phyloP scores from a whole-genome alignment of 2,113 vertebrate genomes.

The Neodon shergylaensis region DNA sequence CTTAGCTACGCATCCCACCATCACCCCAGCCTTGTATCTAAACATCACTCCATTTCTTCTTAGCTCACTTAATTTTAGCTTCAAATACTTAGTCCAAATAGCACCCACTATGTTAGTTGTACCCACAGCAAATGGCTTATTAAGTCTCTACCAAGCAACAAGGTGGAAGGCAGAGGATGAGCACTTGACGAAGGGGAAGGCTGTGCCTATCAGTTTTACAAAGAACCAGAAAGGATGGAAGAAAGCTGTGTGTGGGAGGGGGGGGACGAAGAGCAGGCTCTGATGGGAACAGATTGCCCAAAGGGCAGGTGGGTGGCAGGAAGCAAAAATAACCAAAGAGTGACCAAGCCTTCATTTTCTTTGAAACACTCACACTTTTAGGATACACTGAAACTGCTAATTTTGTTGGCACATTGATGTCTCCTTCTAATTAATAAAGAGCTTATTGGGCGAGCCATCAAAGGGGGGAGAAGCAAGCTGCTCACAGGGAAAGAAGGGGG shows the following conservation, averaged over 20 bases:
- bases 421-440: slow-evolving; percentile 35
- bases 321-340: slow-evolving; percentile 53
- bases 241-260: neutral
- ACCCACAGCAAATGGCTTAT: neutral
- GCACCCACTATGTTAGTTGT: neutral
- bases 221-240: neutral
- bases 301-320: slow-evolving; percentile 62
- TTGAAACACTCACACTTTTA: slow-evolving; percentile 61
- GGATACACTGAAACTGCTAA: slow-evolving; percentile 68
- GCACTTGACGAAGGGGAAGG: neutral
- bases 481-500: slow-evolving; percentile 23
- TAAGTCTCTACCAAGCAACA: neutral
- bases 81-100: slow-evolving; percentile 36
- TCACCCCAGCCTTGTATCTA: neutral
- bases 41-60: slow-evolving; percentile 46
- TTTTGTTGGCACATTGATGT: slow-evolving; percentile 62
- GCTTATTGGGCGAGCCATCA: slow-evolving; percentile 22
- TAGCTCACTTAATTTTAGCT: slow-evolving; percentile 30
- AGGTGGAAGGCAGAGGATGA: neutral
- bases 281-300: slow-evolving; percentile 59
- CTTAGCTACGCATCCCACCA: neutral
- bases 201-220: neutral
- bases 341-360: slow-evolving; percentile 65
- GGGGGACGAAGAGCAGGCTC: neutral
- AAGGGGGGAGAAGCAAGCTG: slow-evolving; percentile 8